phyloP scores from a whole-genome alignment of 2,888 invertebrate genomes.

The Cantharis lateralis region DNA sequence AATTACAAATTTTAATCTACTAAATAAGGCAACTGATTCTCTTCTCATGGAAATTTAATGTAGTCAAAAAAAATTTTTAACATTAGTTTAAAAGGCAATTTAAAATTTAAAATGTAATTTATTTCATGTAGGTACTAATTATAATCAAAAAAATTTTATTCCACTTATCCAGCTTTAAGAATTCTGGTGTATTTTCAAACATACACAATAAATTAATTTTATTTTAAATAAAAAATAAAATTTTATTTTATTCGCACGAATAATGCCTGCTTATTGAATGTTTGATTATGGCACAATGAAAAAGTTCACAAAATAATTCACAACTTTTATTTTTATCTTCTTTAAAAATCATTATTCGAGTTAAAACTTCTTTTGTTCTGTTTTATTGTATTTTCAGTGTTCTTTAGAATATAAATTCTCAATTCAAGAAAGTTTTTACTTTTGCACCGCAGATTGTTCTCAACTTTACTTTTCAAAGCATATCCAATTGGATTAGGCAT shows the following conservation, averaged over 20 bases:
- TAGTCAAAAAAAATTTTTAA: background rate
- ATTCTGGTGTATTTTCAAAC: background rate
- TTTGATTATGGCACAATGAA: background rate
- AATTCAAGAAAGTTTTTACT: conserved; percentile 1
- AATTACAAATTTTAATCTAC: background rate
- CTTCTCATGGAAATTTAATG: too few species aligned
- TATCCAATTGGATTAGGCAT: background rate
- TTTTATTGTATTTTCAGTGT: conserved; percentile 1
- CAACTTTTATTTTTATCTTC: background rate
- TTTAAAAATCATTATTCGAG: background rate
- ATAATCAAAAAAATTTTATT: background rate
- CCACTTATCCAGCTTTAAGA: background rate
- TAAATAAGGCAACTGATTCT: too few species aligned
- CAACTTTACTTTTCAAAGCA: background rate
- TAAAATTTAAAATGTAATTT: background rate
- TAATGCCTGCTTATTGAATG: background rate
- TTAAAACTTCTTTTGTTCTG: background rate
- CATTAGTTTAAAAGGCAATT: too few species aligned
- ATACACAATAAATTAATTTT: background rate
- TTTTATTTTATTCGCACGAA: background rate
- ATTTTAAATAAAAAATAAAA: background rate
- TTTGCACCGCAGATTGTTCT: conserved; percentile 1
- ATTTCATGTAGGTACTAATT: background rate
- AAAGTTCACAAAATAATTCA: background rate
- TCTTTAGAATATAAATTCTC: background rate